Evolutionary conservation across 2,797 vertebrate genomes (phyloP).

Genomic region (Sarcophilus harrisii): DNA sequence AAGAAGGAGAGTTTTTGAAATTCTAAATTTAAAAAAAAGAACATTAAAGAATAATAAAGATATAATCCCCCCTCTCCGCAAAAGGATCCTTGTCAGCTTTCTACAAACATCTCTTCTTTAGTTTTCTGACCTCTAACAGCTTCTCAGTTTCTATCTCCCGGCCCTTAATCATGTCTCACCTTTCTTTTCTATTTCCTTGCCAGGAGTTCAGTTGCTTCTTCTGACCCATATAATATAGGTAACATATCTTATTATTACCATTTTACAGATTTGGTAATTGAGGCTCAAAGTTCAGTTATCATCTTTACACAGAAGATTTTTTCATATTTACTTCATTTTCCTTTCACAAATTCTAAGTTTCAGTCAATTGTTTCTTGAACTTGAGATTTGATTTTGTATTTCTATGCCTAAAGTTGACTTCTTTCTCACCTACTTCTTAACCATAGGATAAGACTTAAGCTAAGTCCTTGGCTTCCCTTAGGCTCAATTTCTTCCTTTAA

Average conservation of each 20-base stretch:
- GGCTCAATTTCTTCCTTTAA: neutral
- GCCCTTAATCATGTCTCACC: neutral
- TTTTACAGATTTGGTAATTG: too few species aligned
- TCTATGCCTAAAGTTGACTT: neutral
- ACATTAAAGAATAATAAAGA: neutral
- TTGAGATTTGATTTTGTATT: neutral
- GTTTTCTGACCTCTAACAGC: neutral
- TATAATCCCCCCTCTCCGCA: neutral
- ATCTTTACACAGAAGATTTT: neutral
- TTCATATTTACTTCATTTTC: neutral
- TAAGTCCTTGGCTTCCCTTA: too few species aligned
- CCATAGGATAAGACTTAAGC: too few species aligned
- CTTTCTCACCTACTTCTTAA: neutral
- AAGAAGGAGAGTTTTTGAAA: neutral
- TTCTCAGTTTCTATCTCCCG: neutral
- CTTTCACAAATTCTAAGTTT: neutral
- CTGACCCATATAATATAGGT: too few species aligned
- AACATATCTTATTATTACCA: neutral
- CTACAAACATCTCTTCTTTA: neutral
- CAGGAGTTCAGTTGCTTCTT: neutral
- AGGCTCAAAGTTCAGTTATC: too few species aligned
- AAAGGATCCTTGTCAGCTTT: neutral
- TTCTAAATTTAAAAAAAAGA: neutral
- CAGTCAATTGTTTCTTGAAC: neutral
- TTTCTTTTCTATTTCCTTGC: neutral